Evolutionary conservation across 2,113 vertebrate genomes (phyloP), one percentile per base, ranked within the genome.

Genomic region (Hypomesus transpacificus): DNA sequence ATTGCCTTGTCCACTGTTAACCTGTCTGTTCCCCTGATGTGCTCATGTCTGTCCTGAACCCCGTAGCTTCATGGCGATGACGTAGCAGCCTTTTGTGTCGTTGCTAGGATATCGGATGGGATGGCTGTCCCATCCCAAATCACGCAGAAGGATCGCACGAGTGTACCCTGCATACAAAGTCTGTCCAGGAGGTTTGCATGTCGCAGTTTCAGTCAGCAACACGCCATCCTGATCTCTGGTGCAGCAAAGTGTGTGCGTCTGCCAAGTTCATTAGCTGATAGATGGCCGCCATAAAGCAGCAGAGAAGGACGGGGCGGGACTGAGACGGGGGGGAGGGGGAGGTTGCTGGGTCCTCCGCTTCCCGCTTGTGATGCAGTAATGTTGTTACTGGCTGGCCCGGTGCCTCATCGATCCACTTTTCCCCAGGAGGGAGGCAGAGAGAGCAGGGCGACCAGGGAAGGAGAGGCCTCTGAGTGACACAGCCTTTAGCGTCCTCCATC

Each of bases 401-500:
- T 84, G 80, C 84, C 77, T 85, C 79, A 89, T 86, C 84, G 85
- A 90, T 90, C 75, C 75, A 78, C 67, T 81, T 76, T 46, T 58
- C 54, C 62, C 76, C 39, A 20, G 64, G 75, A 67, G 71, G 57
- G 51, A 57, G 46, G 34, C 3, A 59, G 52, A 57, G 70, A 50
- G 63, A 20, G 31, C 20, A 31, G 62, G 24, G 62, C 5, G n/a
- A 20, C 16, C 54, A 73, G 59, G 70, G 69, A 66, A 34, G 46
- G 24, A 69, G 39, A 46, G 39, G 39, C 9, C 39, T 46, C 39
- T 46, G 7, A 7, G 8, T 46, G 9, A 7, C 31, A 34, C 31
- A 7, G 31, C 31, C 4, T 34, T 34, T 34, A 34, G 7, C 31
- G 1, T 46, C 39, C 39, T 46, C 39, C 39, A 46, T 34, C 7